Conservation (phyloP, 2,113 vertebrate species). For the Epinephelus fuscoguttatus region DNA sequence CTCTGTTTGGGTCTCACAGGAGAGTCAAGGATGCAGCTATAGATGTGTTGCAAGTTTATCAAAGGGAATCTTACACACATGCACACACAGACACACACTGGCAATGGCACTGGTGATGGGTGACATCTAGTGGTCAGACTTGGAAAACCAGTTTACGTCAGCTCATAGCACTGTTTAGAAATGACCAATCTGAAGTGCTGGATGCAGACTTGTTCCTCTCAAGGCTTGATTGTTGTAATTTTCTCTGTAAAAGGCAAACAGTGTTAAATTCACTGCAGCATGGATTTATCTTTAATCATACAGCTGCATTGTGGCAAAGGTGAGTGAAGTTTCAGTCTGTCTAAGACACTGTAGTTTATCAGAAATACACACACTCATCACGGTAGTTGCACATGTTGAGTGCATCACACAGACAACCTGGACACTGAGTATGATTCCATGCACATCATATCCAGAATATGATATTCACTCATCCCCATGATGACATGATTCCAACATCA, state of each 20-base stretch:
- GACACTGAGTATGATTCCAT: no score
- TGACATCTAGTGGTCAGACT: slow-evolving; percentile 67
- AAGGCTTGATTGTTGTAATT: not conserved
- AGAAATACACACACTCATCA: not conserved
- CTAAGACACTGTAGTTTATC: not conserved
- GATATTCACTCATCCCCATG: no score
- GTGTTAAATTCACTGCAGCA: not conserved
- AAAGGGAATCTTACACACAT: not conserved
- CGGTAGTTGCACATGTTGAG: no score
- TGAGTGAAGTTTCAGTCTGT: no score
- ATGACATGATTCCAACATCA: no score
- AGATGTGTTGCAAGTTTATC: not conserved
- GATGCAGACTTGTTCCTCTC: not conserved
- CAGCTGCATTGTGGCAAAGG: not conserved
- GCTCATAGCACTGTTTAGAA: not conserved
- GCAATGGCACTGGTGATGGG: not conserved
- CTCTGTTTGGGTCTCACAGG: not conserved
- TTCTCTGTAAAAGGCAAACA: not conserved
- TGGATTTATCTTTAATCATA: not conserved
- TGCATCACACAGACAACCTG: no score
- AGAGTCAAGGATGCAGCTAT: not conserved
- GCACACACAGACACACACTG: no score
- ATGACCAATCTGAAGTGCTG: not conserved
- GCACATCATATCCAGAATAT: no score
- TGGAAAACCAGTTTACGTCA: not conserved